phyloP scores from a whole-genome alignment of 2,797 vertebrate genomes.

The Selene dorsalis region DNA sequence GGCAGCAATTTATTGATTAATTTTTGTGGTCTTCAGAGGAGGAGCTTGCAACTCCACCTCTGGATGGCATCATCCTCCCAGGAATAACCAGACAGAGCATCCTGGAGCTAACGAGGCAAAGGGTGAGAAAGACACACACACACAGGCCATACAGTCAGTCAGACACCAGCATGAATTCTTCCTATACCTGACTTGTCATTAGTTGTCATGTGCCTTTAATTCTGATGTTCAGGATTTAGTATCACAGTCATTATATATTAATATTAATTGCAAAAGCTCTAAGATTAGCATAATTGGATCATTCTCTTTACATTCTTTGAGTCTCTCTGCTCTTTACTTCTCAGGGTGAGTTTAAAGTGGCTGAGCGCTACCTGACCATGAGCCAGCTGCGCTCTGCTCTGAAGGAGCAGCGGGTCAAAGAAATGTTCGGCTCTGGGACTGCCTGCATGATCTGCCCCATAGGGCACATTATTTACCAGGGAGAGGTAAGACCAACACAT shows the following conservation, averaged over 20 bases:
- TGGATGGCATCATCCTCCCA: constrained; percentile 93
- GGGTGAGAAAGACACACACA: constrained; percentile 82
- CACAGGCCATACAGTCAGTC: no score
- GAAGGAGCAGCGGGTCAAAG: constrained; percentile 86
- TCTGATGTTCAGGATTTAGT: no score
- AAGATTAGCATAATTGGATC: background rate
- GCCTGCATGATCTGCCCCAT: constrained; percentile 90
- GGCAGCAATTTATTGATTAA: accelerated
- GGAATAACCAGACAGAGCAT: constrained; percentile 89
- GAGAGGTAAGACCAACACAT: constrained; percentile 74
- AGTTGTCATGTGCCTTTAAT: background rate
- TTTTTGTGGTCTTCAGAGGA: constrained; percentile 80
- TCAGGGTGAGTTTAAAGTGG: constrained; percentile 90
- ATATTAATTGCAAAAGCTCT: background rate
- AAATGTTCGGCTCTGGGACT: constrained; percentile 94
- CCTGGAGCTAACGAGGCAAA: constrained; percentile 86
- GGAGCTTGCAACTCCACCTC: constrained; percentile 91
- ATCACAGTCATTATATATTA: background rate
- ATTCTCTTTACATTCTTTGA: background rate
- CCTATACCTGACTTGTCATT: background rate
- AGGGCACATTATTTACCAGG: constrained; percentile 86
- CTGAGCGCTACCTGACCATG: constrained; percentile 91
- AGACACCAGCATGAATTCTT: no score
- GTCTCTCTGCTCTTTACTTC: background rate
- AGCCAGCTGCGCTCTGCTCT: constrained; percentile 84